Evolutionary conservation across 2,113 vertebrate species (phyloP).

Genomic region (Empidonax alnorum): DNA sequence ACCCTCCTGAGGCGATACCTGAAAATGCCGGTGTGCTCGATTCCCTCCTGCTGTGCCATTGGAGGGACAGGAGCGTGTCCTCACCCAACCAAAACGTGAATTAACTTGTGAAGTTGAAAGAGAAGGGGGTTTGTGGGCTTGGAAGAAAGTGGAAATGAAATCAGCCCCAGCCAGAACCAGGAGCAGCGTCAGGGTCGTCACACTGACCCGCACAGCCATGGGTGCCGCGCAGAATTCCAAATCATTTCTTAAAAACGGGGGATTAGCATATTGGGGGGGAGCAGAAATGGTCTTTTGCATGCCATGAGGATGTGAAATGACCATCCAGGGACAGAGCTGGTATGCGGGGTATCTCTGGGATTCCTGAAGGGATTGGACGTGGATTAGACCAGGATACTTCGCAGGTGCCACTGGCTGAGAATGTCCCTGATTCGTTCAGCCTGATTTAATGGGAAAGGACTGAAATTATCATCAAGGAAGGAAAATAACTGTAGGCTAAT

Average conservation of each 20-base stretch:
- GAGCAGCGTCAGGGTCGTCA: not conserved
- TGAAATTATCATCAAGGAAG: not conserved
- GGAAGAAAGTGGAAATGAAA: not conserved
- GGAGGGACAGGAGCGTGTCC: not conserved
- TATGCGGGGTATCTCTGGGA: not conserved
- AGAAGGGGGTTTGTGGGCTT: not conserved
- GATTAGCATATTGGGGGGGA: not conserved
- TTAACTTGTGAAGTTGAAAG: not conserved
- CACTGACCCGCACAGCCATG: not conserved
- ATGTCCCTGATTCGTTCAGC: not conserved
- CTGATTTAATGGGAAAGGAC: not conserved
- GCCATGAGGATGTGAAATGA: not conserved
- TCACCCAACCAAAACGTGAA: not conserved
- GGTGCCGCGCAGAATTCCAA: rapidly evolving
- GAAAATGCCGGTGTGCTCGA: not conserved
- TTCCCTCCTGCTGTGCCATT: not conserved
- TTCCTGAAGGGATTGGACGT: not conserved
- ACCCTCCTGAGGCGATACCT: not conserved
- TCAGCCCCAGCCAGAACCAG: not conserved
- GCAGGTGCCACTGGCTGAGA: not conserved
- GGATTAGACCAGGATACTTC: not conserved
- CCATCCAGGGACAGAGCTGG: not conserved
- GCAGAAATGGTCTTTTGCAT: not conserved
- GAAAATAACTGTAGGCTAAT: not conserved
- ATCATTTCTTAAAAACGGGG: rapidly evolving